A percentile compares a stretch with the other conserved stretches of the same genome.
Conservation (phyloP, 2,888 invertebrate species). For the Aleiodes leptofemur region DNA sequence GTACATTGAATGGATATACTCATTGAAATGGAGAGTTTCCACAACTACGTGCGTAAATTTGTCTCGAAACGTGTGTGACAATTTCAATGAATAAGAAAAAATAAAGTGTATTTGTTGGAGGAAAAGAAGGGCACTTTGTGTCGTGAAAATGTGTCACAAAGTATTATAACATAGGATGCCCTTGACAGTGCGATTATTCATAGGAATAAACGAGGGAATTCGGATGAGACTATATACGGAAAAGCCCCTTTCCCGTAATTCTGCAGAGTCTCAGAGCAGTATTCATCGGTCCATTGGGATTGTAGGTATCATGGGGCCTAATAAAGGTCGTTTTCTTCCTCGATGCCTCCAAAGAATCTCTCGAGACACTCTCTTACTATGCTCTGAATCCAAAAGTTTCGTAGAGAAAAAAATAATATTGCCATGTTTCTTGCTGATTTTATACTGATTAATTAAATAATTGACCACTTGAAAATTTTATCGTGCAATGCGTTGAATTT, state of each 20-base stretch:
- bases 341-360: constrained; percentile 28
- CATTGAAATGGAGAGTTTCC: constrained; percentile 39
- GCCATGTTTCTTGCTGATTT: neutral
- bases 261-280: constrained; percentile 48
- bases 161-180: constrained; percentile 16
- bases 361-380: neutral
- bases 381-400: neutral
- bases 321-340: constrained; percentile 51
- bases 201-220: constrained; percentile 34
- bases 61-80: constrained; percentile 9
- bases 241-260: constrained; percentile 6
- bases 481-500: neutral
- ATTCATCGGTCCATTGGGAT: constrained; percentile 54
- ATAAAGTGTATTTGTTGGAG: neutral
- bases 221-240: neutral
- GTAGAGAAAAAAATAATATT: neutral
- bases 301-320: constrained; percentile 53
- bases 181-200: constrained; percentile 34
- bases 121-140: neutral
- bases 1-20: constrained; percentile 16
- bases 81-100: neutral
- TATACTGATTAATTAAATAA: neutral
- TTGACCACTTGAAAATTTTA: neutral
- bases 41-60: constrained; percentile 27
- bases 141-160: neutral